Evolutionary conservation across 2,888 invertebrate genomes (phyloP), one percentile per base, ranked within the genome.

Genomic region (Cephus spinipes): DNA sequence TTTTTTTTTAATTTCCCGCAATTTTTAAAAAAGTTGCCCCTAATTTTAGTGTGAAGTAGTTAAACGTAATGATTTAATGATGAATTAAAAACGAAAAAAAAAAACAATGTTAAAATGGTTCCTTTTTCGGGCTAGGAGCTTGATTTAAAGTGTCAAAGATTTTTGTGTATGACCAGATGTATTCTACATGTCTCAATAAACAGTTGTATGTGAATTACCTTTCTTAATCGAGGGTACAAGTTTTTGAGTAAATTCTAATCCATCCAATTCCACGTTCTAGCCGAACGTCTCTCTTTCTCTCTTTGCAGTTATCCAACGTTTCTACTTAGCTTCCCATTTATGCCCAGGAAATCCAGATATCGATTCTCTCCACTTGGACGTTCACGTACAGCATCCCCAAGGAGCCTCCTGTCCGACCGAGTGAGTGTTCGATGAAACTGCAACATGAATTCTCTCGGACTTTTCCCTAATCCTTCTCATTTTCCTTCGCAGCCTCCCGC

Each of bases 141-240:
- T 90, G 87, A 91, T 91, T 91, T 89, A 89, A 91, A 90, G 90
- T 92, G 90, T 92, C 91, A 91, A 91, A 91, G 91, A 92, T 91
- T 92, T 91, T 91, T 92, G 91, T 92, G 91, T 92, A 92, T 91
- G 91, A 91, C 91, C 92, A 91, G 91, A 91, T 92, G 92, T 92
- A 92, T 92, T 91, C 91, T 91, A 92, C 92, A 93, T 93, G 93
- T 93, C 93, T 93, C 93, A 93, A 94, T 94, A 93, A 94, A 93
- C 93, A 93, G 93, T 94, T 94, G 93, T 94, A 93, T 93, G 93
- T 93, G 93, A 93, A 93, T 93, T 93, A 93, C 92, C 92, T 90
- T 89, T 91, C 90, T 89, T 91, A 90, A 91, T 85, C 76, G 76
- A 73, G 73, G 76, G 40, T 73, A 76, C 69, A 73, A 75, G 73